Evolutionary conservation across 2,113 vertebrate genomes (phyloP), one percentile per base, ranked within the genome.

Genomic region (Heteronetta atricapilla): DNA sequence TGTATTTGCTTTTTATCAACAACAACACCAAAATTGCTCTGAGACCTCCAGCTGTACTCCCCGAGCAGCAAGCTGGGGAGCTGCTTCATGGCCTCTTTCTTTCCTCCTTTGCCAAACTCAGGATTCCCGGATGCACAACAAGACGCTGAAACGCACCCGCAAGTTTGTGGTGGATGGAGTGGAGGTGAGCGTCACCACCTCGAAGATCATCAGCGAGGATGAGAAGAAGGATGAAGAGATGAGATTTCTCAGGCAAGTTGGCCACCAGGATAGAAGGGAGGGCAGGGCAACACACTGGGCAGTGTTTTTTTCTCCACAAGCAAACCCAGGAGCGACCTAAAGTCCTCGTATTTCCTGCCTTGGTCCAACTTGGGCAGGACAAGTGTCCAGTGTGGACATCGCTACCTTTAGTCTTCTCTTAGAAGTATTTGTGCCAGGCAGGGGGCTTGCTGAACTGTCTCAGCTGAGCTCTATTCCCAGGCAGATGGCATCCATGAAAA

Each of bases 151-250:
- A n/a, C 98, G 99, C 68, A 99, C 99, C 11, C 98, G 99, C 94
- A 99, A 96, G 96, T 99, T 98, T 86, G 97, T 99, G 60, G 98
- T 99, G 34, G 99, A 99, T 4, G 99, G 99, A 1, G 98, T 99
- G 12, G 98, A 99, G 96, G 99, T 99, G 92, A 99, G 99, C 48
- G 98, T 99, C 93, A 99, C 99, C 86, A 99, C 99, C 42, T 99
- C 99, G 4, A 99, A 99, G 98, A 99, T 99, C 97, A 99, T 99
- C 96, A 96, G 98, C 0, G 99, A 99, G 1, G 99, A 99, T 56
- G 99, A 99, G 96, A 99, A 99, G 98, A 99, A 99, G 89, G 99
- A 99, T 18, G 99, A 99, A 89, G 99, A 99, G 96, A 99, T 99
- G 99, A 97, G 99, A 70, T 99, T 99, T 72, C 98, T 99, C 96